Evolutionary conservation across 23 tunicate genomes (phyloP), one percentile per base, ranked within the genome.

Genomic region (Ciona savignyi): DNA sequence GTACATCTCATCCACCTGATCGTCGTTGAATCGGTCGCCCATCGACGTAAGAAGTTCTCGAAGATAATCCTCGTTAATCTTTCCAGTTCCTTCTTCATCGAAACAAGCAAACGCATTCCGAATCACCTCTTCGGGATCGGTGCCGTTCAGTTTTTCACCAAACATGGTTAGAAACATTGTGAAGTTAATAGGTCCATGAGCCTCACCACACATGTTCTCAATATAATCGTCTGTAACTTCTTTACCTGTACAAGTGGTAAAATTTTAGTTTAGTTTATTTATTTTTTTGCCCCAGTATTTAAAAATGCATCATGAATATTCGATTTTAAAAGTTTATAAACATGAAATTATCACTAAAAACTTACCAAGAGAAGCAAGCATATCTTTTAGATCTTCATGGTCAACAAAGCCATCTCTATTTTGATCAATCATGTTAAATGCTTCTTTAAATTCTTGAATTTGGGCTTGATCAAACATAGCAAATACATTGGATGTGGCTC

Each of bases 391-490:
- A 72, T 95, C 99, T 23, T 95, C 96, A 25, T 31, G 42, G 74
- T 95, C 99, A 42, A 95, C 70, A 65, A 95, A 95, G 4, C 99
- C 99, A 77, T 95, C 99, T 1, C 99, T 84, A 35, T 95, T 95
- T 65, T 95, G 99, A 76, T 95, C 99, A 73, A 95, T 95, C 96
- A 88, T 95, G 70, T 83, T 95, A 60, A 95, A 95, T 35, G 99
- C 99, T 77, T 95, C 99, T 73, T 95, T 95, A 76, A 95, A 95
- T 75, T 95, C 99, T 68, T 95, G 99, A 68, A 95, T 95, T 33
- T 95, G 99, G 70, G 95, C 99, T 73, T 95, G 99, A 66, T 85
- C 96, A 71, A 95, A 95, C 99, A 95, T 95, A 25, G 99, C 99
- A 72, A 95, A 95, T 81, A 95, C 99, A 84, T 95, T 95, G 70